Evolutionary conservation across 2,797 vertebrate genomes (phyloP), one percentile per base, ranked within the genome.

Genomic region (Poecilia velifera): DNA sequence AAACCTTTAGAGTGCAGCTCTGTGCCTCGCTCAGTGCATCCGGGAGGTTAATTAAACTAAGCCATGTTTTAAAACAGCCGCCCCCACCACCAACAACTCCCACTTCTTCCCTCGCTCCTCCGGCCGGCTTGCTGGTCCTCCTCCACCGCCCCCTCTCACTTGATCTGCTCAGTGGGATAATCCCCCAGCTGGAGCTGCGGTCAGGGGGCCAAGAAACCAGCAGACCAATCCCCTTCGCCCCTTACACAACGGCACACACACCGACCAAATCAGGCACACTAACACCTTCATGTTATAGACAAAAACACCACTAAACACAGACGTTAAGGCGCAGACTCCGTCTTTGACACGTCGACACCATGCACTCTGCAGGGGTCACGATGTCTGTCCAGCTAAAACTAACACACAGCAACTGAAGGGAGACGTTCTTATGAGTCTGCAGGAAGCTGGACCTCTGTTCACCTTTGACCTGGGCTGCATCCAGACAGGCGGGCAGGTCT

Each of bases 121-220:
- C 59, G 16, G 34, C n/a, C 55, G 39, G 76, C 57, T 72, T 53
- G 72, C 72, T 74, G 71, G 31, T 76, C 59, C 74, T 20, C 62
- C 59, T 51, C 84, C 70, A 78, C 70, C 71, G 45, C 51, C 79
- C 79, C 0, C 47, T 68, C 79, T 39, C 4, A 68, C 87, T 71
- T 90, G 88, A 90, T 84, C 89, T 31, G 84, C 87, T 91, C 88
- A 88, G 86, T 72, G 2, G 90, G 85, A 91, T 95, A 94, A 95
- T 95, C 94, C 88, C 86, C 88, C 93, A 92, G 89, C 93, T 94
- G 91, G 90, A 91, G 87, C 86, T 91, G 89, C 18, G 80, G 83
- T 91, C 91, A 89, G 86, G 87, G 81, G 85, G 82, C 82, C 83
- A 82, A 43, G 51, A 76, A 87, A 76, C 87, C 86, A 81, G 62